Evolutionary conservation across 2,888 invertebrate species (phyloP), one percentile per base, ranked within the genome.

Genomic region (Tubulanus polymorphus): DNA sequence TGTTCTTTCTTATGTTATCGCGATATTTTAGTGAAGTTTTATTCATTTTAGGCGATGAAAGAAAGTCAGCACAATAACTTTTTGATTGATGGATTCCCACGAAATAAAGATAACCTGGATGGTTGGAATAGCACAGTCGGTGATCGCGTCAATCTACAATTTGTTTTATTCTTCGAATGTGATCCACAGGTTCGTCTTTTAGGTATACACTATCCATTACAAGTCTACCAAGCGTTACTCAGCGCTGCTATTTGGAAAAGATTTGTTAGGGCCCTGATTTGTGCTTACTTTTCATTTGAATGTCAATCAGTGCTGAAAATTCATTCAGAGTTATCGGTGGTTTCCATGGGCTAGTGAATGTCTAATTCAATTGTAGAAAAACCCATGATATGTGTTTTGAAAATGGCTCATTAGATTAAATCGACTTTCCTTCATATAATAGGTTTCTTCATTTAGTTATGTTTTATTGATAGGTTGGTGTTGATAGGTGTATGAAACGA

Each of bases 31-130:
- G n/a, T n/a, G n/a, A n/a, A n/a, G n/a, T n/a, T 3, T 10, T 26
- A 5, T 18, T 32, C 23, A 29, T 53, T 18, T 26, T 59, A 79
- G 85, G 72, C 78, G 2, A 81, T 80, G 79, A 50, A 57, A 20
- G 53, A 61, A n/a, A n/a, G n/a, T n/a, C n/a, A n/a, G n/a, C n/a
- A n/a, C n/a, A n/a, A n/a, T n/a, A 87, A 88, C 41, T 99, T 97
- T 79, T 84, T 99, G 6, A 88, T 99, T 68, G 99, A 99, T 79
- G 99, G 99, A 1, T 99, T 99, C 78, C 99, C 99, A 15, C 85
- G 99, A 26, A 99, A 99, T 80, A 86, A 93, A 76, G 89, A 99
- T 78, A 99, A 99, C 78, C 81, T 97, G 60, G 88, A 93, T 51
- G 99, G 99, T 6, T 99, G 99, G 99, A 85, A 87, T 37, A 76